Conservation (phyloP, 2,113 vertebrate species). For the Lycocorax pyrrhopterus region DNA sequence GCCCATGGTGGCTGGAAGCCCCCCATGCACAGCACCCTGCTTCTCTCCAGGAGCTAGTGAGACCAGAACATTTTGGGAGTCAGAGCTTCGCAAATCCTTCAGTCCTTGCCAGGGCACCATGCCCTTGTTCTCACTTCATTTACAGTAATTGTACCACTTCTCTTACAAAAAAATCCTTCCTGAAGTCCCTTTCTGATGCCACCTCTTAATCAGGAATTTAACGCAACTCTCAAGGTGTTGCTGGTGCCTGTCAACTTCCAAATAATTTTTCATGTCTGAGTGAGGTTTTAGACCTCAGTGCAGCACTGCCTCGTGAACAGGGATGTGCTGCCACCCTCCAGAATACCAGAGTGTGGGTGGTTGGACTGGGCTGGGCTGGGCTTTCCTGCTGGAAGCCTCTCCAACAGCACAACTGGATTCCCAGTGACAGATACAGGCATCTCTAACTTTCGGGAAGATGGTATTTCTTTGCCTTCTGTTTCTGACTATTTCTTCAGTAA, state of each 20-base stretch:
- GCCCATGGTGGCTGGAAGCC: rapidly evolving
- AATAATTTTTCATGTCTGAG: neutral
- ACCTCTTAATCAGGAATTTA: neutral
- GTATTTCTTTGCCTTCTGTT: neutral
- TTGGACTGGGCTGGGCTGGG: neutral
- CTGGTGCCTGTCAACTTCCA: neutral
- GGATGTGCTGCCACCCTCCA: neutral
- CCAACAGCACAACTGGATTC: neutral
- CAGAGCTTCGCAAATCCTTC: neutral
- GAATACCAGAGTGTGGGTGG: rapidly evolving
- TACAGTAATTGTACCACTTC: neutral
- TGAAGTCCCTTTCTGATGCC: neutral
- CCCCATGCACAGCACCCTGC: rapidly evolving
- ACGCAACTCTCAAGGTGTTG: neutral
- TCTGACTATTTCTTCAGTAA: neutral
- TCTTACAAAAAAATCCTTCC: neutral
- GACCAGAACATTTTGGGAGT: neutral
- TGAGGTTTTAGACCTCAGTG: neutral
- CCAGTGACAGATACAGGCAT: neutral
- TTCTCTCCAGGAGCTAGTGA: neutral
- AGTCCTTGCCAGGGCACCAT: neutral
- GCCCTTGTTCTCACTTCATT: neutral
- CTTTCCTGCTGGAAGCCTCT: neutral
- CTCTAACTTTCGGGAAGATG: neutral
- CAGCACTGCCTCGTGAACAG: rapidly evolving